Percentiles rank a stretch among this genome's conserved stretches.
Conservation (phyloP, 2,797 vertebrate species). For the Onychomys arenicola region DNA sequence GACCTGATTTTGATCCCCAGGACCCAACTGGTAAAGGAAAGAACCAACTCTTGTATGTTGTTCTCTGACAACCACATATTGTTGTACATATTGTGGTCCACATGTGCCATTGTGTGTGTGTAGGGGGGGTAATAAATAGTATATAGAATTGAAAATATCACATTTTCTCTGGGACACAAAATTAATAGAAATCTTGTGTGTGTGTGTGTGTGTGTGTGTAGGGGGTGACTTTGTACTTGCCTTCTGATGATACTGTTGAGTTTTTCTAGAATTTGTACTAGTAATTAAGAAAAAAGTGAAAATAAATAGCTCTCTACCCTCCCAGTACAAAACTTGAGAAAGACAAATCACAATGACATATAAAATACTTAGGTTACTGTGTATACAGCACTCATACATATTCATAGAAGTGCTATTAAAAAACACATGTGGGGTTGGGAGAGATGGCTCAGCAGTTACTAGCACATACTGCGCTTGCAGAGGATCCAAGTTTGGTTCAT, state of each 20-base stretch:
- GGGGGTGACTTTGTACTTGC: background rate
- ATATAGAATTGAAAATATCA: background rate
- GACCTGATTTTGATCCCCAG: background rate
- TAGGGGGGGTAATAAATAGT: background rate
- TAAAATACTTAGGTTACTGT: background rate
- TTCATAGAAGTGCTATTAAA: background rate
- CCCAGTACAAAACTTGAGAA: background rate
- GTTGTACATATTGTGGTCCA: background rate
- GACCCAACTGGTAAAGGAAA: background rate
- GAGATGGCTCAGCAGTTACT: background rate
- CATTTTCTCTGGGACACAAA: background rate
- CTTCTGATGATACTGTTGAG: background rate
- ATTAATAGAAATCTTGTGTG: background rate
- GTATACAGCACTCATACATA: background rate
- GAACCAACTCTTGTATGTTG: background rate
- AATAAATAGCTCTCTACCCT: background rate
- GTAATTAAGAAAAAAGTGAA: background rate
- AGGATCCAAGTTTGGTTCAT: background rate
- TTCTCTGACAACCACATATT: background rate
- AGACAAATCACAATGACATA: background rate
- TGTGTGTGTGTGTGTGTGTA: rapidly evolving
- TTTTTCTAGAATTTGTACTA: background rate
- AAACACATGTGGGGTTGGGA: background rate
- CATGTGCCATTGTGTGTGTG: background rate
- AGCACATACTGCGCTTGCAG: background rate